A percentile compares a stretch with the other conserved stretches of the same genome.
phyloP scores from a whole-genome alignment of 2,888 invertebrate species.

The Meghimatium bilineatum region DNA sequence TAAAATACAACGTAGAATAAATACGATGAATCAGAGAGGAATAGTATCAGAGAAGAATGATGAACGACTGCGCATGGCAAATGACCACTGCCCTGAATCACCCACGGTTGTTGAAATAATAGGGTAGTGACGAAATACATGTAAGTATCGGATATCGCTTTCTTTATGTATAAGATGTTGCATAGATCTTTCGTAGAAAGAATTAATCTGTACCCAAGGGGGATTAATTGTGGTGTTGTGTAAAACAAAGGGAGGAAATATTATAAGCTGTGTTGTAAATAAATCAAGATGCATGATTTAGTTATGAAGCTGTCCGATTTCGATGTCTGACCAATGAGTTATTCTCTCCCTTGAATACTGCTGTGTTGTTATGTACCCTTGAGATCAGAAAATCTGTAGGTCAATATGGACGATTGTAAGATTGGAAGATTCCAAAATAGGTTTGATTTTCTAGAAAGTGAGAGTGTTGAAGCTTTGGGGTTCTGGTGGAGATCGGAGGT shows the following conservation, averaged over 20 bases:
- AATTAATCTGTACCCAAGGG: neutral
- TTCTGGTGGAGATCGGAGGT: too few relatives aligned
- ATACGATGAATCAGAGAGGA: too few relatives aligned
- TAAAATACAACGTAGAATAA: too few relatives aligned
- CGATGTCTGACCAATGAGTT: neutral
- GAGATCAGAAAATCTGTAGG: neutral
- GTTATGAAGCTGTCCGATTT: neutral
- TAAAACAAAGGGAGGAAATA: neutral
- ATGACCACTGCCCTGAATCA: too few relatives aligned
- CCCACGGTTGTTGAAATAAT: neutral
- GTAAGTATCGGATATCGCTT: neutral
- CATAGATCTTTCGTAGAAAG: neutral
- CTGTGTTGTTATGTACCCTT: neutral
- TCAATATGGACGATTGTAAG: neutral
- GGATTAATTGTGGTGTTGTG: neutral
- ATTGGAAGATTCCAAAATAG: too few relatives aligned
- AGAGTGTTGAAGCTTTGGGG: too few relatives aligned
- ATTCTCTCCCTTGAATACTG: neutral
- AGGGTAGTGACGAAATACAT: neutral
- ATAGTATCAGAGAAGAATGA: too few relatives aligned
- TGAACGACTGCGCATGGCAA: too few relatives aligned
- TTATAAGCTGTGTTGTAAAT: neutral
- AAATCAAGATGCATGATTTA: neutral
- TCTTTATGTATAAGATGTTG: neutral
- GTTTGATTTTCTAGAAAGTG: too few relatives aligned